These are phyloP conservation scores for Tetragonisca angustula DNA, from an alignment of 2,888 invertebrate genomes.

Conservation along the genomic window DNA sequence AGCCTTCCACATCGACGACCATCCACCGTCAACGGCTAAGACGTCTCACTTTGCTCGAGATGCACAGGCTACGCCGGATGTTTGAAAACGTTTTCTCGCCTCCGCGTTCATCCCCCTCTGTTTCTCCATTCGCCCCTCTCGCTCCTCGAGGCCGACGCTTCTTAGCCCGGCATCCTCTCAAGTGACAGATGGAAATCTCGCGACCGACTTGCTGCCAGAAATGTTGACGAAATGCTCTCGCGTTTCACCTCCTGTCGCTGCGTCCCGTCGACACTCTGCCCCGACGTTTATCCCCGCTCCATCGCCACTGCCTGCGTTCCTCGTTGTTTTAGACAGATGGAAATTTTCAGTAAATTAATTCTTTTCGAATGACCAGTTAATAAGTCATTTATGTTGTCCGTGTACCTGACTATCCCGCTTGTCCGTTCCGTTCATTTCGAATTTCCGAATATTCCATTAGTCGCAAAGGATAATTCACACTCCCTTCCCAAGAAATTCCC, in stretches of 20 bases:
- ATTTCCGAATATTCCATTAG: too few species aligned
- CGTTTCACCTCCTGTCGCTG: slow-evolving; percentile 32
- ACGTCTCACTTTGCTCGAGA: slow-evolving; percentile 73
- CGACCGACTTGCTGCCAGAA: slow-evolving; percentile 63
- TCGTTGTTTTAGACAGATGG: neutral
- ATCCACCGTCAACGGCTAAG: slow-evolving; percentile 67
- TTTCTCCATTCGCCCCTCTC: neutral
- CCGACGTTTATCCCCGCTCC: slow-evolving; percentile 7
- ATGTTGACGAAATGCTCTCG: slow-evolving; percentile 66
- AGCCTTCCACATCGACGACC: slow-evolving; percentile 67
- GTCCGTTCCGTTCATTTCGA: too few species aligned
- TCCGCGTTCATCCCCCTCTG: slow-evolving; percentile 6
- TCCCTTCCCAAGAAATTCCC: too few species aligned
- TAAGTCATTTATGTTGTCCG: too few species aligned
- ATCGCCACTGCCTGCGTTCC: neutral
- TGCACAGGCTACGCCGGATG: slow-evolving; percentile 61
- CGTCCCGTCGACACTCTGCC: slow-evolving; percentile 26
- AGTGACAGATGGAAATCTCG: slow-evolving; percentile 68
- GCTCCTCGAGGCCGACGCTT: neutral
- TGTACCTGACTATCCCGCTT: too few species aligned
- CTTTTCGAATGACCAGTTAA: too few species aligned
- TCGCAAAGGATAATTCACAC: too few species aligned
- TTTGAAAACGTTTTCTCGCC: slow-evolving; percentile 67
- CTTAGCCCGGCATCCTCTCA: slow-evolving; percentile 39
- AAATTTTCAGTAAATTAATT: too few species aligned